These are phyloP conservation scores for Fregetta grallaria DNA, from an alignment of 2,113 vertebrate genomes.

Conservation along the genomic window DNA sequence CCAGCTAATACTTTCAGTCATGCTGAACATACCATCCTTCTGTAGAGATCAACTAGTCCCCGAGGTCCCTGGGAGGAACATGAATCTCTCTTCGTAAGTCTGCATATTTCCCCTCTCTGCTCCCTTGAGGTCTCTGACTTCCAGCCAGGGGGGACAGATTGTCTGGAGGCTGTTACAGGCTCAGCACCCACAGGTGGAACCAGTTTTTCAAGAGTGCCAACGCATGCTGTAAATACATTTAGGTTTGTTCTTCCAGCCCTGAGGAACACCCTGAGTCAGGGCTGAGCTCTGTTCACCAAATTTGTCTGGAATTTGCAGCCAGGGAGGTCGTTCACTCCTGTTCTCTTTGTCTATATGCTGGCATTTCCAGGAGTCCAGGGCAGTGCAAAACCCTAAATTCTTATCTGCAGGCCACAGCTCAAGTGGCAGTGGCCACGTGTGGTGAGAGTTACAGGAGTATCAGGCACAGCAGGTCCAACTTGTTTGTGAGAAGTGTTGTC, in stretches of 20 bases:
- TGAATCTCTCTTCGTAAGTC: neutral
- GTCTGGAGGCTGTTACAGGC: neutral
- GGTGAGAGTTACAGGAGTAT: neutral
- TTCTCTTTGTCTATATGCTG: neutral
- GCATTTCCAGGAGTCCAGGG: neutral
- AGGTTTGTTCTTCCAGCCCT: neutral
- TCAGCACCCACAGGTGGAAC: neutral
- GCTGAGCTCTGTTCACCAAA: neutral
- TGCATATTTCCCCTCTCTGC: neutral
- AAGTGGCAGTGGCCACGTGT: neutral
- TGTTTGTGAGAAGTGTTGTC: too few relatives aligned
- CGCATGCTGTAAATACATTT: neutral
- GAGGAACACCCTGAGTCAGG: neutral
- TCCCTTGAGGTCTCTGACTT: neutral
- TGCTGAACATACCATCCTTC: constrained; percentile 49
- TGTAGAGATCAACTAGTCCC: neutral
- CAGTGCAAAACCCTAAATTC: neutral
- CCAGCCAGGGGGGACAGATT: neutral
- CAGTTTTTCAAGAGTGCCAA: neutral
- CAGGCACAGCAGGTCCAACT: neutral
- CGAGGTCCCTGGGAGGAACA: neutral
- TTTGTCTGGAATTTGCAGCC: neutral
- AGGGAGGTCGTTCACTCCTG: neutral
- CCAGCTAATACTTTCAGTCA: constrained; percentile 20
- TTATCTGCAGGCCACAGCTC: neutral